These are phyloP conservation scores for Tricholauxania praeusta DNA, from an alignment of 2,888 invertebrate species.

Conservation along the genomic window DNA sequence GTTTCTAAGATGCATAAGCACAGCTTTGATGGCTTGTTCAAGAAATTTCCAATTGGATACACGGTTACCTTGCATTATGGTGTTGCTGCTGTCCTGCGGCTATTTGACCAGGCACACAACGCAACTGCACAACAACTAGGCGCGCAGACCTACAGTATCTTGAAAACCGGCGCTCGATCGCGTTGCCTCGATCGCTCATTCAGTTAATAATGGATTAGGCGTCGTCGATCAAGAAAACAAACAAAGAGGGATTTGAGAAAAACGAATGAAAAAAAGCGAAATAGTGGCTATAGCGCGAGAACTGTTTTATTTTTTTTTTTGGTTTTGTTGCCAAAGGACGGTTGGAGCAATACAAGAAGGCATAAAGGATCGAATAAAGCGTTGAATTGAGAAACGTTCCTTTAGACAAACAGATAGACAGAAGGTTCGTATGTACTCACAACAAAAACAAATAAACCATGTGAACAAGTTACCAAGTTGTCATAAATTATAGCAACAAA, in stretches of 20 bases:
- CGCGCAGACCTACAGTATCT: too few species aligned
- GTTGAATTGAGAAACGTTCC: neutral
- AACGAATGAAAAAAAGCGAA: neutral
- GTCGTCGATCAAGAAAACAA: conserved; percentile 37
- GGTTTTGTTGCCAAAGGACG: too few species aligned
- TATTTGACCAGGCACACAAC: conserved; percentile 15
- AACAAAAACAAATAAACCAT: conserved; percentile 33
- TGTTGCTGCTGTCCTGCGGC: neutral
- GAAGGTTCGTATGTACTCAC: neutral
- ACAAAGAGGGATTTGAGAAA: conserved; percentile 4
- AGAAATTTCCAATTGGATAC: too few species aligned
- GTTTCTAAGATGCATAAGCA: too few species aligned
- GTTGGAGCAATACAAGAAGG: neutral
- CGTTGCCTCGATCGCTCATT: conserved; percentile 4
- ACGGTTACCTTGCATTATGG: too few species aligned
- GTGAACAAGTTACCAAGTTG: conserved; percentile 17
- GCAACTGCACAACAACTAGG: too few species aligned
- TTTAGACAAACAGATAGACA: conserved; percentile 10
- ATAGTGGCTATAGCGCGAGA: neutral
- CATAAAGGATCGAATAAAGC: neutral
- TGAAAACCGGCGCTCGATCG: conserved; percentile 14
- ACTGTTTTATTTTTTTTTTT: neutral
- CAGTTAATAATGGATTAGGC: conserved; percentile 31
- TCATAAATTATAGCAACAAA: conserved; percentile 33
- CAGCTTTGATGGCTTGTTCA: too few species aligned